phyloP scores from a whole-genome alignment of 2,113 vertebrate genomes.

The Numenius arquata region DNA sequence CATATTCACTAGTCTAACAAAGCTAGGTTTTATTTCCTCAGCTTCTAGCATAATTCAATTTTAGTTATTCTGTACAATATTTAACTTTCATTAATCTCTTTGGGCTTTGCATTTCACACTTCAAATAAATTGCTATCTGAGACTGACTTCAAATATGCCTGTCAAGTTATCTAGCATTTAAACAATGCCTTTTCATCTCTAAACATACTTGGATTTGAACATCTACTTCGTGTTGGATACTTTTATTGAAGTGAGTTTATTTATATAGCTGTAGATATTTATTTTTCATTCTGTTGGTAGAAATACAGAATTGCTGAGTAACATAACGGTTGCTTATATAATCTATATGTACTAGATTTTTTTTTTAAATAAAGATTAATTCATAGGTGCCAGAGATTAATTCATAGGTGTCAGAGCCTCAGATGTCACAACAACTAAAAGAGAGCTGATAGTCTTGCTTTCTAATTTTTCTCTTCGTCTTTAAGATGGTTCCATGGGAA shows the following conservation, averaged over 20 bases:
- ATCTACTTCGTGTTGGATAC: background rate
- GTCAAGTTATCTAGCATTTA: background rate
- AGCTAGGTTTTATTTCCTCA: background rate
- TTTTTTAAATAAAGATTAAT: background rate
- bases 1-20: background rate
- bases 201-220: background rate
- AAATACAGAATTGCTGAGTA: background rate
- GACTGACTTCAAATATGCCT: background rate
- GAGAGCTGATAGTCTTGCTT: constrained; percentile 29
- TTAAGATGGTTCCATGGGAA: constrained; percentile 99
- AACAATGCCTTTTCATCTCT: background rate
- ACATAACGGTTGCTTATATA: background rate
- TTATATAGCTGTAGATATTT: background rate
- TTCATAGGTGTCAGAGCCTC: constrained; percentile 14
- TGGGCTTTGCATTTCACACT: background rate
- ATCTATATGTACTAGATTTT: background rate
- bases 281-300: constrained; percentile 10
- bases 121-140: constrained; percentile 1
- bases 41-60: background rate
- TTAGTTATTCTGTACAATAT: background rate
- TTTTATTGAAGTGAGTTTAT: background rate
- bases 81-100: background rate
- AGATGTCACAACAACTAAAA: background rate
- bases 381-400: background rate
- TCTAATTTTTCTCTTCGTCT: constrained; percentile 67